phyloP scores from a whole-genome alignment of 2,113 vertebrate species.

The Pseudopodoces humilis region DNA sequence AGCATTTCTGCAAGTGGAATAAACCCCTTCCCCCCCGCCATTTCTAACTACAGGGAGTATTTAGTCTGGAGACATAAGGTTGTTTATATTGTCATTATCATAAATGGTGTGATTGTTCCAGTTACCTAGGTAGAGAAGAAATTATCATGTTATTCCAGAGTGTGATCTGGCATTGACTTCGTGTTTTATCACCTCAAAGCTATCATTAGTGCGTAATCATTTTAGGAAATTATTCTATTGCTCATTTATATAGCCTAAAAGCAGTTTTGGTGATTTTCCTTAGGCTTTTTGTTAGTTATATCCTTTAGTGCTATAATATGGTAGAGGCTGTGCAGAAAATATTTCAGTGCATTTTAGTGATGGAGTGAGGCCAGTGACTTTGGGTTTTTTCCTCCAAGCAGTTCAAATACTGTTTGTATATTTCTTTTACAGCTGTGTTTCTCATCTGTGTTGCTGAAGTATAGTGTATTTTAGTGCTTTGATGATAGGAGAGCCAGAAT shows the following conservation, averaged over 20 bases:
- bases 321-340: neutral
- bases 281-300: conserved; percentile 9
- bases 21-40: rapidly evolving
- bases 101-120: conserved; percentile 48
- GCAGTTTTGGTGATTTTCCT: neutral
- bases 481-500: neutral
- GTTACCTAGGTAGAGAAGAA: conserved; percentile 28
- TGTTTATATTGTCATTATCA: conserved; percentile 25
- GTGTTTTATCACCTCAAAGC: conserved; percentile 43
- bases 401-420: conserved; percentile 5
- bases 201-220: conserved; percentile 45
- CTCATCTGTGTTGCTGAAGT: neutral
- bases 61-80: conserved; percentile 30
- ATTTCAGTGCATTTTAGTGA: conserved; percentile 16
- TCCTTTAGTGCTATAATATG: neutral
- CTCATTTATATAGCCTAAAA: conserved; percentile 19
- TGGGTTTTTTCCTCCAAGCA: neutral
- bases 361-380: neutral
- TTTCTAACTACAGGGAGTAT: conserved; percentile 2
- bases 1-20: neutral
- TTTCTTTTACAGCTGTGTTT: conserved; percentile 30
- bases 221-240: conserved; percentile 53
- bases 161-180: conserved; percentile 12
- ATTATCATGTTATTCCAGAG: conserved; percentile 32
- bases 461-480: conserved; percentile 8